A percentile compares a stretch with the other conserved stretches of the same genome.
Evolutionary conservation across 2,888 invertebrate species (phyloP).

Genomic region (Hololepta plana): DNA sequence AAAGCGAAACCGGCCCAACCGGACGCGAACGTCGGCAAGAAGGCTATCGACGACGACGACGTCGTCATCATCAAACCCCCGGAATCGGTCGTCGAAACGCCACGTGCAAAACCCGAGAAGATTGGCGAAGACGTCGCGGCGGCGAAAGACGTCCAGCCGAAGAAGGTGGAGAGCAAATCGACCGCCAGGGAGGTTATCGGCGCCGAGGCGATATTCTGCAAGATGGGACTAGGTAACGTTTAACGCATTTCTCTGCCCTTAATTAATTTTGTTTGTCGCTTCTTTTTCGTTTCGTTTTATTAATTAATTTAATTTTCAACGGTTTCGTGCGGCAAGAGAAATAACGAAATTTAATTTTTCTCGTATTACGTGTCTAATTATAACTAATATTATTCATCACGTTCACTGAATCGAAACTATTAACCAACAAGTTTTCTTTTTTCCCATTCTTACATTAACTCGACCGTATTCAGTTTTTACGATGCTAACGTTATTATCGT

Average conservation of each 20-base stretch:
- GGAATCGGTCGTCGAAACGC: conserved; percentile 6
- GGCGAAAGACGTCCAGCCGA: conserved; percentile 7
- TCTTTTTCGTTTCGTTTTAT: conserved; percentile 1
- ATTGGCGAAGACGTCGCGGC: too few relatives aligned
- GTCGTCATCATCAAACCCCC: conserved; percentile 6
- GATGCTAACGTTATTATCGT: too few relatives aligned
- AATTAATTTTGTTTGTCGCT: not conserved
- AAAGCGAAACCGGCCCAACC: conserved; percentile 9
- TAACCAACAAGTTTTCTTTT: too few relatives aligned
- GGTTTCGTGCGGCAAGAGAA: not conserved
- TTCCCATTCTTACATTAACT: too few relatives aligned
- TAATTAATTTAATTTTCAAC: too few relatives aligned
- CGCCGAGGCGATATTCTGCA: conserved; percentile 52
- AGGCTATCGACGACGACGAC: too few relatives aligned
- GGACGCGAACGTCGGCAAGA: conserved; percentile 5
- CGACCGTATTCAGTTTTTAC: too few relatives aligned
- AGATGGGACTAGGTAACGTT: conserved; percentile 57
- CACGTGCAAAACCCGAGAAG: conserved; percentile 5
- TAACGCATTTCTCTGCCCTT: not conserved
- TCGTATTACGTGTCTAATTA: too few relatives aligned
- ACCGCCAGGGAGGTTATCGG: conserved; percentile 28
- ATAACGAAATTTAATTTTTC: too few relatives aligned
- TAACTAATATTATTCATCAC: too few relatives aligned
- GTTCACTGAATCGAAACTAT: too few relatives aligned
- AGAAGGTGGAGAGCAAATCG: too few relatives aligned